Conservation (phyloP, 2,888 invertebrate species). For the Luperina testacea region DNA sequence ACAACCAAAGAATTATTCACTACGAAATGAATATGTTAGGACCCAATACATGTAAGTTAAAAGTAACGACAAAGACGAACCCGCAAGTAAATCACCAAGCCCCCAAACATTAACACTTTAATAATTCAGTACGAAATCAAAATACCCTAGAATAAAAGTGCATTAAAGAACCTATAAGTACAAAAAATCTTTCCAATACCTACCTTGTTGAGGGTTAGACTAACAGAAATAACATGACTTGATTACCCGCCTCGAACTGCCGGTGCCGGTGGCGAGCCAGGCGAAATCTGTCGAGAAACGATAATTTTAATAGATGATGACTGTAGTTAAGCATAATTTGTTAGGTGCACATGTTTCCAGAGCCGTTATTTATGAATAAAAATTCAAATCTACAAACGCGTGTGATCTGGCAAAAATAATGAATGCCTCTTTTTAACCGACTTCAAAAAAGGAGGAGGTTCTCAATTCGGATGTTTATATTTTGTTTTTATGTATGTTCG, state of each 20-base stretch:
- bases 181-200: not conserved
- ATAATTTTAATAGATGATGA: not conserved
- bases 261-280: not conserved
- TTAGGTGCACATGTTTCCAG: not conserved
- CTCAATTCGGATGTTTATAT: too few relatives aligned
- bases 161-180: not conserved
- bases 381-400: not conserved
- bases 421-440: not conserved
- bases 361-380: not conserved
- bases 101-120: not conserved
- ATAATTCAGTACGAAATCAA: not conserved
- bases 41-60: not conserved
- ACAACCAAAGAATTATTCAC: not conserved
- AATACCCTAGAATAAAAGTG: not conserved
- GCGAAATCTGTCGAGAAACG: not conserved
- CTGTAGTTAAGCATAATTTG: not conserved
- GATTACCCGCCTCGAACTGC: not conserved
- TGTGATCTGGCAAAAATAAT: not conserved
- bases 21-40: not conserved
- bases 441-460: too few relatives aligned
- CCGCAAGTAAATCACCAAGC: not conserved
- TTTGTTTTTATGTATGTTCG: too few relatives aligned
- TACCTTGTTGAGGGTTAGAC: not conserved
- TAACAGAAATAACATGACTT: not conserved
- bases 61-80: not conserved